Evolutionary conservation across 2,113 vertebrate species (phyloP), one percentile per base, ranked within the genome.

Genomic region (Nannospalax galili): DNA sequence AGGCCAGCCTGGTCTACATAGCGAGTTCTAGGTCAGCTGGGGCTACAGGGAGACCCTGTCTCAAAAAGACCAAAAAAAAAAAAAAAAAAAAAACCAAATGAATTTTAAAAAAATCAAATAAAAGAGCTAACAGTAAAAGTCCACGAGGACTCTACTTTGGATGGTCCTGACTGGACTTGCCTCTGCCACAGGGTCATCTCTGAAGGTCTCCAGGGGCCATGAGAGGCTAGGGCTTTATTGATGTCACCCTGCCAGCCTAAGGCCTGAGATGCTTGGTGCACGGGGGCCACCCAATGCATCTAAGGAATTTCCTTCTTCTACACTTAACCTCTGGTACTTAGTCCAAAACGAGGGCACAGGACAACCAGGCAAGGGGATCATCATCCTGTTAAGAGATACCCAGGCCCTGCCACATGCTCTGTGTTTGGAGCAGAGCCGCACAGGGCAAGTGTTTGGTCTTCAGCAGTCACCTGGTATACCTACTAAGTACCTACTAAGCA

Each of bases 251-350:
- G 14, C 42, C 45, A 3, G 60, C 30, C 35, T 0, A 5, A 14
- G 16, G 9, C 1, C n/a, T 0, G 16, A 1, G 28, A n/a, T 0
- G 4, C 65, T 5, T 0, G 12, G 73, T 1, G 4, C 12, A 3
- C 3, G 0, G 0, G 1, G 0, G 32, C 17, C 0, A 40, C 3
- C 6, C 42, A 0, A 0, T 1, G 7, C 4, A 1, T 0, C 60
- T 24, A 10, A 22, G 70, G 32, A 20, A 40, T n/a, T n/a, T n/a
- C n/a, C 37, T 15, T 32, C 26, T n/a, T 77, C 67, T 7, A 30
- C 16, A 32, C 20, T 0, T n/a, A 48, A 10, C 60, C 35, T 11
- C 12, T 2, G 20, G 30, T 24, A 42, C 3, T 8, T 0, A n/a
- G 24, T 5, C 5, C 42, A 17, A 2, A 74, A 45, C 58, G 32